Conservation (phyloP, 1,140 invertebrate genomes). For the Papilio dardanus region DNA sequence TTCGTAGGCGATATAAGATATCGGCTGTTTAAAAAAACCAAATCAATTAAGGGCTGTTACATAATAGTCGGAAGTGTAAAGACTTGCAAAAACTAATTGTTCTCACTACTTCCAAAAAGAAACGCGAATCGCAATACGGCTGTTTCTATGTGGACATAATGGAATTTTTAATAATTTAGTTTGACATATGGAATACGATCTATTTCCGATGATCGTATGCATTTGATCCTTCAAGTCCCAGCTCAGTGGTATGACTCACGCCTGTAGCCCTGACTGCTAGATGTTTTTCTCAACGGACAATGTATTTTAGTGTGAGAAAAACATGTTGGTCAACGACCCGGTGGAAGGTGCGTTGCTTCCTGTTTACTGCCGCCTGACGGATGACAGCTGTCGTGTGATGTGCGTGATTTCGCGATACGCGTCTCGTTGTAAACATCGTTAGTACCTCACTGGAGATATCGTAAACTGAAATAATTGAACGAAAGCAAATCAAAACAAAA, state of each 20-base stretch:
- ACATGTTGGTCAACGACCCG: conserved; percentile 33
- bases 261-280: conserved; percentile 21
- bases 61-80: no score
- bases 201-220: conserved; percentile 15
- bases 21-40: no score
- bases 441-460: neutral
- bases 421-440: neutral
- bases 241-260: conserved; percentile 12
- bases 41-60: no score
- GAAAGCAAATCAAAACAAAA: no score
- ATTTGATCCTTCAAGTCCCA: conserved; percentile 8
- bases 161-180: neutral
- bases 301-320: conserved; percentile 36
- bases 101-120: no score
- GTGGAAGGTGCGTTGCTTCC: conserved; percentile 26
- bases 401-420: conserved; percentile 18
- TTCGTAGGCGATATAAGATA: no score
- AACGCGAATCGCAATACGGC: no score
- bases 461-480: neutral
- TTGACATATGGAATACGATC: neutral
- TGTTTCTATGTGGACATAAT: no score
- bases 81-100: no score
- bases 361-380: conserved; percentile 20
- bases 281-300: conserved; percentile 23
- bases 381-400: neutral